Evolutionary conservation across 2,888 invertebrate species (phyloP).

Genomic region (Agriotes lineatus): DNA sequence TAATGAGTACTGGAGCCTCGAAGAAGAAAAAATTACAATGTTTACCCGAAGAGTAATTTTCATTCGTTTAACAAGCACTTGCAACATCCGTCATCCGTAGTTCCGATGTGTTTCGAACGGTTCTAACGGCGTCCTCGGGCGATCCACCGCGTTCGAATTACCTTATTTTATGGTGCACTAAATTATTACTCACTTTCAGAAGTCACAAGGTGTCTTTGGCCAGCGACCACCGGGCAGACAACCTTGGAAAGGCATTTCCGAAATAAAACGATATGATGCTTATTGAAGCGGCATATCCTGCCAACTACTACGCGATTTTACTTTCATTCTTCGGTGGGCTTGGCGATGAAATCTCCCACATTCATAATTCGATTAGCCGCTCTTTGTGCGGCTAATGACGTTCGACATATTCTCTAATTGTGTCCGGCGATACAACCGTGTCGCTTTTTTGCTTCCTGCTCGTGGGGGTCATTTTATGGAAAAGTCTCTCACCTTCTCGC

Average conservation of each 20-base stretch:
- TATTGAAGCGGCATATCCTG: constrained; percentile 16
- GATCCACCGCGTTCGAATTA: no score
- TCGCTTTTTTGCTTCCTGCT: background rate
- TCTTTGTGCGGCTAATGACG: no score
- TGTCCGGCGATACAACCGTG: background rate
- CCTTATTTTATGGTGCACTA: background rate
- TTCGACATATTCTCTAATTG: background rate
- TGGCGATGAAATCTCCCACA: constrained; percentile 13
- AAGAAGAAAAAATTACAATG: background rate
- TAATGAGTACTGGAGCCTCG: background rate
- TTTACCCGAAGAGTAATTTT: background rate
- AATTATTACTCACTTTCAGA: constrained; percentile 4
- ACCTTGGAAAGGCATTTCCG: constrained; percentile 29
- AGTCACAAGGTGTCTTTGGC: constrained; percentile 1
- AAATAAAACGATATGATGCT: constrained; percentile 21
- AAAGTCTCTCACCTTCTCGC: no score
- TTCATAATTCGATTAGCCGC: no score
- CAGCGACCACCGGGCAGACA: constrained; percentile 9
- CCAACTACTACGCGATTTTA: constrained; percentile 11
- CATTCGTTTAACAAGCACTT: background rate
- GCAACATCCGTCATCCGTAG: constrained; percentile 1
- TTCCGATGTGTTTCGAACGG: constrained; percentile 14
- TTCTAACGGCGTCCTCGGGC: no score
- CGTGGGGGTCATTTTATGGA: background rate
- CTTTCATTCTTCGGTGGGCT: constrained; percentile 14